Evolutionary conservation across 1,140 invertebrate species (phyloP), one percentile per base, ranked within the genome.

Genomic region (Phymorhynchus buccinoides): DNA sequence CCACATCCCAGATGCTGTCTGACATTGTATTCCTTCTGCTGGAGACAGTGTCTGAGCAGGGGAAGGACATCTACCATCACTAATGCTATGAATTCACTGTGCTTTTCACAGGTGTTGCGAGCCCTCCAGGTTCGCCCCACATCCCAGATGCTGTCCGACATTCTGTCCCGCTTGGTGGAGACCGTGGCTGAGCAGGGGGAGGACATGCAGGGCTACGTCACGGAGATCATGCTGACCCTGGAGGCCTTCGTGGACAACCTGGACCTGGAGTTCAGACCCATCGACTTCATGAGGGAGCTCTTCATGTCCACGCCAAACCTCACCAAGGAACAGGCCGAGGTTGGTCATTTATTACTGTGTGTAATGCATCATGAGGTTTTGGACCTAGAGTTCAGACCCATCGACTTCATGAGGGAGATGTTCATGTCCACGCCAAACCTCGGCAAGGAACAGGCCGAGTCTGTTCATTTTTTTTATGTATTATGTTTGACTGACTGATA

Each of bases 121-220:
- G 97, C 97, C 7, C 95, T 99, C 22, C 95, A 97, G 85, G 96
- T 99, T n/a, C 97, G 98, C 1, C 97, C 99, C 77, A 97, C 97
- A 0, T 97, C 97, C 0, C 94, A 97, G 79, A 98, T 99, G 97
- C 94, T 99, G 22, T 97, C 97, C 1, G 98, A 99, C 92, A 97
- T 99, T 86, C 93, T 99, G 27, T 99, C 98, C 0, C 94, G 99
- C 48, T 94, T 99, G 22, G 98, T 99, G 41, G 99, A 99, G 93
- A 99, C 98, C 0, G 98, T 99, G 0, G 97, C 98, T 1, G 99
- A 99, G 92, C 97, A 98, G 91, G 98, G 98, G 22, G 99, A 99
- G 93, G 99, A 99, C 92, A 99, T 99, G 97, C 99, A 99, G 95
- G 96, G 97, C 73, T 99, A 99, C 93, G 99, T 99, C 0, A 99